Conservation (phyloP, 2,113 vertebrate species). For the Emydocephalus ijimae region DNA sequence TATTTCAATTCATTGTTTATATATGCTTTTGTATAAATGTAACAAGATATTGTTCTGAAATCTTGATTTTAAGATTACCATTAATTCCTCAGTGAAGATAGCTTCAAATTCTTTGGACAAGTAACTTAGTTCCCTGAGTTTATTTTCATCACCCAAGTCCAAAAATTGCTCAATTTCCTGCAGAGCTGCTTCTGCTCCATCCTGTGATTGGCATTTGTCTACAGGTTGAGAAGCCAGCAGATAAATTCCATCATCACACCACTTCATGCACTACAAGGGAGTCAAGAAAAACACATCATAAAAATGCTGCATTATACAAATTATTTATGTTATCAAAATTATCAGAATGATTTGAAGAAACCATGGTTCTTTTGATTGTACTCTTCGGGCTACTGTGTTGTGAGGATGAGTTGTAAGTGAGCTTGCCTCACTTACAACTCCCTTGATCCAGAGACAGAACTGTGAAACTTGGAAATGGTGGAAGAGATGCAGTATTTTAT, state of each 20-base stretch:
- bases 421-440: too few relatives aligned
- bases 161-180: conserved; percentile 92
- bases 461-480: neutral
- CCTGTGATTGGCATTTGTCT: conserved; percentile 96
- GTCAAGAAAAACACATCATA: conserved; percentile 15
- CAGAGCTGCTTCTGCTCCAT: conserved; percentile 91
- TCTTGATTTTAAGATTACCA: conserved; percentile 69
- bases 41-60: neutral
- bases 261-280: conserved; percentile 79
- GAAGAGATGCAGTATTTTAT: neutral
- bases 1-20: neutral
- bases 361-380: neutral
- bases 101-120: conserved; percentile 81
- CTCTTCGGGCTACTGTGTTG: neutral
- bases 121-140: conserved; percentile 76
- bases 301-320: neutral
- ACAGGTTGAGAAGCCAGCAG: conserved; percentile 92
- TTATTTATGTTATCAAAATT: neutral
- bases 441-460: neutral
- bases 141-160: conserved; percentile 77
- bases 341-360: neutral
- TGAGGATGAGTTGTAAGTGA: neutral
- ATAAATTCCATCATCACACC: conserved; percentile 94
- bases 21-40: neutral
- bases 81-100: conserved; percentile 84